Evolutionary conservation across 2,113 vertebrate species (phyloP).

Genomic region (Ailuropoda melanoleuca): DNA sequence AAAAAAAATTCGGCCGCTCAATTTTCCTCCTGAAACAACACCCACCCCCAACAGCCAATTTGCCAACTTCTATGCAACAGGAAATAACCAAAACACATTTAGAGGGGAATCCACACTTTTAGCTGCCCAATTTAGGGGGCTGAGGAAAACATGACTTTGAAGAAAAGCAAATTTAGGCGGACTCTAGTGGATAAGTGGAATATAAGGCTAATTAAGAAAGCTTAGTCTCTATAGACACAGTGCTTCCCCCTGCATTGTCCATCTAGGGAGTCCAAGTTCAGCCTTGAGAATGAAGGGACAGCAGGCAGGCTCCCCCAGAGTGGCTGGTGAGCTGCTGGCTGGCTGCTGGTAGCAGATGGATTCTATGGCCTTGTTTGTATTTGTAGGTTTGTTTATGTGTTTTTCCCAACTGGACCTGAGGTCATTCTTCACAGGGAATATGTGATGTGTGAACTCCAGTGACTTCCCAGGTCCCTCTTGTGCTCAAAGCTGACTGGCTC

Average conservation of each 20-base stretch:
- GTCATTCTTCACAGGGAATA: neutral
- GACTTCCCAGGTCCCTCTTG: neutral
- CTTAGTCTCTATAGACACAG: neutral
- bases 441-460: neutral
- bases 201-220: neutral
- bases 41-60: neutral
- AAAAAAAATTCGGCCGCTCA: neutral
- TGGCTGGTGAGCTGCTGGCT: neutral
- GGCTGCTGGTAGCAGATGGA: neutral
- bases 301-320: neutral
- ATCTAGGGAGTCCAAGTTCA: neutral
- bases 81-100: slow-evolving; percentile 1
- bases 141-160: neutral
- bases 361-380: neutral
- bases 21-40: neutral
- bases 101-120: neutral
- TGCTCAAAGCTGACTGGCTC: neutral
- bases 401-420: neutral
- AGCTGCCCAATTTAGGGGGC: neutral
- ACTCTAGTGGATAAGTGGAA: neutral
- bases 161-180: neutral
- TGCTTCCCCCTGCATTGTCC: neutral
- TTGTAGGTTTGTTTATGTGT: neutral
- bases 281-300: neutral
- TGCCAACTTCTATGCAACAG: neutral